A percentile compares a stretch with the other conserved stretches of the same genome.
phyloP scores from a whole-genome alignment of 2,888 invertebrate species.

The Teinopalpus imperialis region DNA sequence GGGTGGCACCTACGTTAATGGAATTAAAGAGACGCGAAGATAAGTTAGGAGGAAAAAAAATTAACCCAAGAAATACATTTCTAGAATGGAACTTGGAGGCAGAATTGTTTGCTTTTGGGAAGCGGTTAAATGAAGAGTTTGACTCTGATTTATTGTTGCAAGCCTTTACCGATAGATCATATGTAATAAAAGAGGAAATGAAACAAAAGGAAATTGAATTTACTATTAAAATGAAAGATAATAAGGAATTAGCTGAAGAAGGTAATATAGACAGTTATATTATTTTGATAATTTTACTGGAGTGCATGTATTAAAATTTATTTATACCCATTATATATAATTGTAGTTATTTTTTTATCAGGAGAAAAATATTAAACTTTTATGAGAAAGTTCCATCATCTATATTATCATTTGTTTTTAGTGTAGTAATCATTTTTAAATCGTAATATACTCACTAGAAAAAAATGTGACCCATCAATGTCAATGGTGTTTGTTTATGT shows the following conservation, averaged over 20 bases:
- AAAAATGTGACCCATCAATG: too few relatives aligned
- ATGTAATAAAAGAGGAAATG: conserved; percentile 86
- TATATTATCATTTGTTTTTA: too few relatives aligned
- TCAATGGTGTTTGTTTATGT: too few relatives aligned
- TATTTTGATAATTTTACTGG: too few relatives aligned
- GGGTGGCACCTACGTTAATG: conserved; percentile 86
- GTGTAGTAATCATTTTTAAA: too few relatives aligned
- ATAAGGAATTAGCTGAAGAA: conserved; percentile 84
- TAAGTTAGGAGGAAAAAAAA: conserved; percentile 80
- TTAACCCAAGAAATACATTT: conserved; percentile 81
- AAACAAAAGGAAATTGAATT: conserved; percentile 87
- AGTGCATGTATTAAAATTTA: too few relatives aligned
- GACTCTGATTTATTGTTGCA: conserved; percentile 84
- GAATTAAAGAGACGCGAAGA: conserved; percentile 83
- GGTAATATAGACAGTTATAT: conserved; percentile 59
- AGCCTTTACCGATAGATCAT: conserved; percentile 91
- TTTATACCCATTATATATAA: too few relatives aligned
- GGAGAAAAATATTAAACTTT: too few relatives aligned
- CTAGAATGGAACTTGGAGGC: conserved; percentile 94
- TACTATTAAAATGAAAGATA: conserved; percentile 84
- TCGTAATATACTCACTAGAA: too few relatives aligned
- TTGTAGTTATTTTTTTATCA: too few relatives aligned
- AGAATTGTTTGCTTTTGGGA: conserved; percentile 94
- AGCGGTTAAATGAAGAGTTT: conserved; percentile 92
- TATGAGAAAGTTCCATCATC: too few relatives aligned